Evolutionary conservation across 1,140 invertebrate species (phyloP).

Genomic region (Papilio helenus): DNA sequence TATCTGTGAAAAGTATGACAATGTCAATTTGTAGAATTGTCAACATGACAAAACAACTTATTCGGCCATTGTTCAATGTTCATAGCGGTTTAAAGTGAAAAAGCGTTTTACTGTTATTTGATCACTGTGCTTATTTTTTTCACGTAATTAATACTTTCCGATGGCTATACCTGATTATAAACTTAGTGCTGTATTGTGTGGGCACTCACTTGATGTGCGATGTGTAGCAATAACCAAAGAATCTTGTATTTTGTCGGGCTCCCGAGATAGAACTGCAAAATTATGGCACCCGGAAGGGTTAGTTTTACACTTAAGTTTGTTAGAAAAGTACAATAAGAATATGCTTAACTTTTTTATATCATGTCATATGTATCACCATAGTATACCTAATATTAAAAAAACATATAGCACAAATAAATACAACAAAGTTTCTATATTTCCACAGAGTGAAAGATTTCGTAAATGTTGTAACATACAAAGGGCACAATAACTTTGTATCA

Average conservation of each 20-base stretch:
- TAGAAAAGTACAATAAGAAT: neutral
- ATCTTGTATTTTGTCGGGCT: conserved; percentile 91
- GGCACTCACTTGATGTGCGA: conserved; percentile 93
- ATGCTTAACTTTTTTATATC: neutral
- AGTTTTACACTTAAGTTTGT: conserved; percentile 54
- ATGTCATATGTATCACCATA: neutral
- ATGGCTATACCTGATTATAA: conserved; percentile 86
- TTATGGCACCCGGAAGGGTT: conserved; percentile 92
- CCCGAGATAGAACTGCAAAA: conserved; percentile 93
- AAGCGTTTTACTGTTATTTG: conserved; percentile 45
- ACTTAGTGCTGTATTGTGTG: conserved; percentile 89
- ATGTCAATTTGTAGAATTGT: conserved; percentile 43
- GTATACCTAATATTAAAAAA: neutral
- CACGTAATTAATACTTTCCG: conserved; percentile 44
- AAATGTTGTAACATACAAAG: conserved; percentile 88
- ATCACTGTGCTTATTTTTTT: conserved; percentile 41
- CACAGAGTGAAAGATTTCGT: conserved; percentile 83
- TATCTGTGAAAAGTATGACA: conserved; percentile 35
- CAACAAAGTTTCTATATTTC: conserved; percentile 25
- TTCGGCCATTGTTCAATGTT: conserved; percentile 31
- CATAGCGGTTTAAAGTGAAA: conserved; percentile 47
- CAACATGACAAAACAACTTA: conserved; percentile 62
- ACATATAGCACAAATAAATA: neutral
- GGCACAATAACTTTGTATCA: conserved; percentile 94
- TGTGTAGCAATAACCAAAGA: conserved; percentile 87